phyloP scores from a whole-genome alignment of 2,888 invertebrate genomes.

The Zygogramma bicolorata region DNA sequence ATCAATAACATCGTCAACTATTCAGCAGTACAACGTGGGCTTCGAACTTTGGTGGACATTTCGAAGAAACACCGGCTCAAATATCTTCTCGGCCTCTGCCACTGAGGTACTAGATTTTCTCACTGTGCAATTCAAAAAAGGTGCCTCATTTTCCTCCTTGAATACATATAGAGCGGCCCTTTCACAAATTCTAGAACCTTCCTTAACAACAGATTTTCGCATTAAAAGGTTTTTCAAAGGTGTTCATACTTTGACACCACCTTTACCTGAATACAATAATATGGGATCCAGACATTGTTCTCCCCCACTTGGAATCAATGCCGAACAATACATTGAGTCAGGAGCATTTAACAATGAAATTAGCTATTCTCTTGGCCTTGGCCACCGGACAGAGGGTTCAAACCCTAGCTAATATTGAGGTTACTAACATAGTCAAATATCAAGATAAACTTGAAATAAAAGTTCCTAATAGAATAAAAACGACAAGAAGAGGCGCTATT shows the following conservation, averaged over 20 bases:
- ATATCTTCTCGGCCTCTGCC: constrained; percentile 17
- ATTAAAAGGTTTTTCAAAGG: constrained; percentile 30
- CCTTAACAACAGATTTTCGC: constrained; percentile 10
- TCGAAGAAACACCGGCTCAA: neutral
- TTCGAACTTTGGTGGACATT: constrained; percentile 11
- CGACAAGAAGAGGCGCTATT: constrained; percentile 14
- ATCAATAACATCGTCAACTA: neutral
- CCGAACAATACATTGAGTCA: neutral
- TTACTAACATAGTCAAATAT: neutral
- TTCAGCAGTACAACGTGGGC: neutral
- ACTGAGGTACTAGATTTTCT: constrained; percentile 20
- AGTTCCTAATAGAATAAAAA: constrained; percentile 30
- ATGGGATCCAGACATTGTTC: constrained; percentile 31
- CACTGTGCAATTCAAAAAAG: constrained; percentile 16
- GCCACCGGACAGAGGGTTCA: constrained; percentile 36
- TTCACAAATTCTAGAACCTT: neutral
- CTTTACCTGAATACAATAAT: no score
- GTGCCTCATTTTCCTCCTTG: constrained; percentile 18
- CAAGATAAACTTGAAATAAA: constrained; percentile 26
- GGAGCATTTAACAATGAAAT: constrained; percentile 22
- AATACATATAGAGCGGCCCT: constrained; percentile 30
- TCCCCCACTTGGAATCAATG: constrained; percentile 8
- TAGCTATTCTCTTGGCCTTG: constrained; percentile 26
- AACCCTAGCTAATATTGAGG: constrained; percentile 6
- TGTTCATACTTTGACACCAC: constrained; percentile 20